Evolutionary conservation across 2,113 vertebrate genomes (phyloP).

Genomic region (Gymnorhina tibicen): DNA sequence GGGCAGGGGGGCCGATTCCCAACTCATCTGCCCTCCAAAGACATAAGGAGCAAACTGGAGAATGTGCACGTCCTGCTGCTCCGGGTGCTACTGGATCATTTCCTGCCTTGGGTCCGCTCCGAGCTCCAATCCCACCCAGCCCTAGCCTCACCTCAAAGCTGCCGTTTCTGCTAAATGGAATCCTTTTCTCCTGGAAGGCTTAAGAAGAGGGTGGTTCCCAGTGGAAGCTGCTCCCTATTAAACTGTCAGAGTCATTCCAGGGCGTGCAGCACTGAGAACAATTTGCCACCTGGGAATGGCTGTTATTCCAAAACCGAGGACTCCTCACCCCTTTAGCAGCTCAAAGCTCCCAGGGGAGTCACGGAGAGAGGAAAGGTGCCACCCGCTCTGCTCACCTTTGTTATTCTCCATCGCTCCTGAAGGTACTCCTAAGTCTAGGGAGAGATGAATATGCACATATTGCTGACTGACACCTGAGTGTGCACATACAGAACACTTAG

Average conservation of each 20-base stretch:
- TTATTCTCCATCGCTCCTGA: background rate
- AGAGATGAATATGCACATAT: rapidly evolving
- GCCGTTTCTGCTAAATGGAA: rapidly evolving
- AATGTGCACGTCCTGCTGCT: rapidly evolving
- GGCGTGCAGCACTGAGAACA: background rate
- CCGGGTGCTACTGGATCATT: background rate
- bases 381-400: background rate
- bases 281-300: background rate
- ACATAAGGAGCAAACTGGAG: rapidly evolving
- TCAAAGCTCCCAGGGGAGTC: background rate
- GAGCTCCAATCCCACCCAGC: background rate
- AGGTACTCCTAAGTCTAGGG: rapidly evolving
- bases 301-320: background rate
- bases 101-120: background rate
- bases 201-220: background rate
- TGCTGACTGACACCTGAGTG: rapidly evolving
- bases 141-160: background rate
- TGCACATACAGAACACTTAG: rapidly evolving
- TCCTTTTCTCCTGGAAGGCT: background rate
- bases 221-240: background rate
- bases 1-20: rapidly evolving
- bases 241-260: background rate
- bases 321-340: background rate
- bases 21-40: background rate
- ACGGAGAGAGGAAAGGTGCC: background rate